Evolutionary conservation across 1,140 invertebrate genomes (phyloP), one percentile per base, ranked within the genome.

Genomic region (Cyphomyrmex costatus): DNA sequence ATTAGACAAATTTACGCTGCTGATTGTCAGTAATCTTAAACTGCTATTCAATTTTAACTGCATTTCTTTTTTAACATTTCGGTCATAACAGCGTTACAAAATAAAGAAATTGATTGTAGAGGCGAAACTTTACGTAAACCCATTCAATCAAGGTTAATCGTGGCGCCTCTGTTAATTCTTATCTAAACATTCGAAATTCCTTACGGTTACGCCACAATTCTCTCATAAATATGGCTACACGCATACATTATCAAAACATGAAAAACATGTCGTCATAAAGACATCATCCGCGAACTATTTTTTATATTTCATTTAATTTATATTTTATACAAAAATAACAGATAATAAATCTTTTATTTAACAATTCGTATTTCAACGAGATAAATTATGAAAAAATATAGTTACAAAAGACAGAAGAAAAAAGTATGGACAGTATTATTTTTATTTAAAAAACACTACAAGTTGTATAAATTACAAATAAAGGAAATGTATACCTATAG

Each of bases 131-230:
- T 42, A 42, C 42, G 49, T 60, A 73, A 66, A 58, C 49, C 49
- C 8, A 16, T 63, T 42, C 19, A 65, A 46, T 63, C 71, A 87
- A 89, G 73, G 73, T 89, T 77, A 85, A 86, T 88, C 58, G 70
- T 73, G 33, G 42, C 71, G 58, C 77, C 58, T 88, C 53, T 42
- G 71, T 51, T 19, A 85, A 84, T 84, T 87, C 73, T 27, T 71
- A 46, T 79, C 68, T 84, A 78, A 85, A 89, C 88, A 87, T 89
- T 89, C 88, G 66, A 89, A 89, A 89, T 89, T 89, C 79, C 74
- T 74, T 19, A 21, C 27, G 16, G 49, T 89, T 88, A 66, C 65
- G 60, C 82, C 87, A 88, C 19, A 33, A 42, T 51, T n/a, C 36
- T 58, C 73, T 85, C 66, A 66, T 51, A 58, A 68, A n/a, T 36